A percentile compares a stretch with the other conserved stretches of the same genome.
Conservation (phyloP, 2,797 vertebrate species). For the Pangasius krempfi region DNA sequence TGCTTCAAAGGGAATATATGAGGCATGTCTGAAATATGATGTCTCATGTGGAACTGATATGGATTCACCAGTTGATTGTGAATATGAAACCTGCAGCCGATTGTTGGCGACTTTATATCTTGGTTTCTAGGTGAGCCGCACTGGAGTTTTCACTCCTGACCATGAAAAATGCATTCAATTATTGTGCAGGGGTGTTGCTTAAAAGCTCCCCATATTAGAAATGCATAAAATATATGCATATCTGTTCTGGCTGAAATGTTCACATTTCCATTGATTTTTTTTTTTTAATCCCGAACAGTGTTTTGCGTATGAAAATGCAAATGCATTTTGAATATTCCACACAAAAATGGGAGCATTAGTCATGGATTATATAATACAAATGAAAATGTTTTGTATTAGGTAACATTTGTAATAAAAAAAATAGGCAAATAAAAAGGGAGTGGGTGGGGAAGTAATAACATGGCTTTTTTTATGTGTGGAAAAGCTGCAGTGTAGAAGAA, state of each 20-base stretch:
- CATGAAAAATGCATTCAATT: slow-evolving; percentile 69
- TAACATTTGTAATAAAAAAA: slow-evolving; percentile 60
- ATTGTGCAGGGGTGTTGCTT: slow-evolving; percentile 66
- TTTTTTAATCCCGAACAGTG: slow-evolving; percentile 68
- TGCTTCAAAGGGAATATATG: slow-evolving; percentile 49
- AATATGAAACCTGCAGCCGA: slow-evolving; percentile 52
- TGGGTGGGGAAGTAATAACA: not conserved
- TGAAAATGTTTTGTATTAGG: slow-evolving; percentile 68
- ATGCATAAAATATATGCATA: slow-evolving; percentile 67
- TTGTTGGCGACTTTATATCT: slow-evolving; percentile 58
- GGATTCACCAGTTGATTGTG: slow-evolving; percentile 54
- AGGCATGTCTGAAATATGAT: slow-evolving; percentile 47
- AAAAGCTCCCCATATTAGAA: slow-evolving; percentile 62
- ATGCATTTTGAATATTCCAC: slow-evolving; percentile 73
- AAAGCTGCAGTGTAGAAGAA: not conserved
- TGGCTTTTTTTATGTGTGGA: not conserved
- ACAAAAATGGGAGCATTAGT: slow-evolving; percentile 70
- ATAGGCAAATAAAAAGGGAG: not conserved
- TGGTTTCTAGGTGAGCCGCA: slow-evolving; percentile 60
- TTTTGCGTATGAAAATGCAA: slow-evolving; percentile 70
- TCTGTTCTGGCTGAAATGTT: slow-evolving; percentile 64
- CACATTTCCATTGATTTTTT: slow-evolving; percentile 64
- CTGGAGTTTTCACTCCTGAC: slow-evolving; percentile 48
- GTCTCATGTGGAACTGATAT: slow-evolving; percentile 34
- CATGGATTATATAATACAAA: slow-evolving; percentile 70